Conservation (phyloP, 2,113 vertebrate species). For the Oryzias melastigma region DNA sequence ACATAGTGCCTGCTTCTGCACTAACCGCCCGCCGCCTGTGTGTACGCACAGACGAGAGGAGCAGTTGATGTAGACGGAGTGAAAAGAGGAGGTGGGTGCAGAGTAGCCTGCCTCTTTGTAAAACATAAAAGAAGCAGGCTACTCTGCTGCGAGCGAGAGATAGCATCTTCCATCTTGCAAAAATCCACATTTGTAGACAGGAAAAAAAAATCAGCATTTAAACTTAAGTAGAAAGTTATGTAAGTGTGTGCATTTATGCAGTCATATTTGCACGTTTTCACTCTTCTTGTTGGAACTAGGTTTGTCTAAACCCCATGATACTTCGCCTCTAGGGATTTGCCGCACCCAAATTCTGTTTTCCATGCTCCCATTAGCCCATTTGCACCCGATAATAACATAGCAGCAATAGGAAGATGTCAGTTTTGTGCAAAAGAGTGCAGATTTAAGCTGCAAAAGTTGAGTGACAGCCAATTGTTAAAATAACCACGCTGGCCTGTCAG, state of each 20-base stretch:
- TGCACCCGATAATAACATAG: conserved; percentile 12
- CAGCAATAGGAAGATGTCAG: neutral
- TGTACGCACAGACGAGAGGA: conserved; percentile 40
- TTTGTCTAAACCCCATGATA: conserved; percentile 47
- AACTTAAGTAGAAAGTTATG: neutral
- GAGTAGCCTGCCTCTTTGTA: conserved; percentile 47
- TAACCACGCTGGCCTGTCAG: neutral
- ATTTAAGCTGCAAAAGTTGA: conserved; percentile 3
- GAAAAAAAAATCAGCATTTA: conserved; percentile 4
- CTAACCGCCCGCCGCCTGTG: conserved; percentile 54
- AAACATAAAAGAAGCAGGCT: conserved; percentile 43
- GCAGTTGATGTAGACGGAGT: conserved; percentile 32
- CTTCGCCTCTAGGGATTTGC: conserved; percentile 45
- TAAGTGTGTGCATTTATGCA: too few species aligned
- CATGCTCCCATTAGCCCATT: conserved; percentile 34
- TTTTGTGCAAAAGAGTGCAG: neutral
- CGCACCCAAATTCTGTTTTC: conserved; percentile 37
- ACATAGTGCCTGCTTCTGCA: conserved; percentile 69
- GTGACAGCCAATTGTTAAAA: neutral
- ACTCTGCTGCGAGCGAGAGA: conserved; percentile 46
- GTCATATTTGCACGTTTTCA: too few species aligned
- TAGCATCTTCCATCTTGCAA: conserved; percentile 41
- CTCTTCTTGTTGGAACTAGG: conserved; percentile 3
- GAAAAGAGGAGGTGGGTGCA: conserved; percentile 57
- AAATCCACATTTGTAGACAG: conserved; percentile 33